Evolutionary conservation across 2,888 invertebrate species (phyloP).

Genomic region (Eremobia ochroleuca): DNA sequence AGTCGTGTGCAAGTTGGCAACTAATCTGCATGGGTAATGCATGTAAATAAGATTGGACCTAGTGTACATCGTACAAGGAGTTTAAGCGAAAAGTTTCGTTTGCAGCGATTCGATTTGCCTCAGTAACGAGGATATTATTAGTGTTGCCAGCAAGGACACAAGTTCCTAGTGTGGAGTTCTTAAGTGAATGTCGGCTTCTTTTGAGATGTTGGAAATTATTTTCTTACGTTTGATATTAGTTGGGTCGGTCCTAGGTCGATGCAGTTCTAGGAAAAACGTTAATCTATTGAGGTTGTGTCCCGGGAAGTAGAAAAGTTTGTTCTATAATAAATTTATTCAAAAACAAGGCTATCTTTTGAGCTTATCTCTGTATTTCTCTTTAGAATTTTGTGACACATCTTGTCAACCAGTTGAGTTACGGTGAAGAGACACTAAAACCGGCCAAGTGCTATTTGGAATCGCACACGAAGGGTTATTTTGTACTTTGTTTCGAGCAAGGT

Average conservation of each 20-base stretch:
- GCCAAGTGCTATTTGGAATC: background rate
- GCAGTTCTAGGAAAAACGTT: background rate
- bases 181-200: conserved; percentile 34
- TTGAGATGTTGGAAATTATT: conserved; percentile 32
- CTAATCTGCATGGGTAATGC: conserved; percentile 86
- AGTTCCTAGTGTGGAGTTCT: conserved; percentile 26
- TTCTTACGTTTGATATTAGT: conserved; percentile 14
- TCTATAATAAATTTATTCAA: background rate
- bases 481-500: no score
- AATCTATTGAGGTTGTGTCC: background rate
- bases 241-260: background rate
- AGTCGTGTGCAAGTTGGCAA: conserved; percentile 76
- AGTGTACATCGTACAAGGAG: conserved; percentile 62
- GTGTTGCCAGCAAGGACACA: conserved; percentile 42
- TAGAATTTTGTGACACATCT: background rate
- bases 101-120: conserved; percentile 63
- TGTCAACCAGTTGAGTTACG: background rate
- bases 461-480: no score
- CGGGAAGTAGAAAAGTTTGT: background rate
- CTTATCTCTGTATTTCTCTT: no score
- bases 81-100: conserved; percentile 69
- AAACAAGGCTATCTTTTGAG: background rate
- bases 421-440: background rate
- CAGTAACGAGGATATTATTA: conserved; percentile 62
- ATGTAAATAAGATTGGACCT: conserved; percentile 78